These are phyloP conservation scores for Mixornis gularis DNA, from an alignment of 2,113 vertebrate genomes.

Conservation along the genomic window DNA sequence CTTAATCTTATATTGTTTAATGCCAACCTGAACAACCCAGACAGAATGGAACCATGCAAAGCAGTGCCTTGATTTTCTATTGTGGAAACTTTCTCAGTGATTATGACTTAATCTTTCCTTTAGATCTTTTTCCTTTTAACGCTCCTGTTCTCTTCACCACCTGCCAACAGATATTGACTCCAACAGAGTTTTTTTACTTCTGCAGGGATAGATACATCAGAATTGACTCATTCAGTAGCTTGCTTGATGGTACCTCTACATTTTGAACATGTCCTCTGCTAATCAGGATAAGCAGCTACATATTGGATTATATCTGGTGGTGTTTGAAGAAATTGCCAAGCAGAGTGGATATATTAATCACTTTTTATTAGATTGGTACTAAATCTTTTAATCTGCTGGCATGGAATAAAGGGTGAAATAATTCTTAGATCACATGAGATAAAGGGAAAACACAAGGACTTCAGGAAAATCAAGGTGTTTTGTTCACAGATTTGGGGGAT, in stretches of 20 bases:
- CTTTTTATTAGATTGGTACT: neutral
- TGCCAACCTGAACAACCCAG: slow-evolving; percentile 41
- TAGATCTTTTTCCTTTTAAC: neutral
- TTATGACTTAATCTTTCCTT: slow-evolving; percentile 63
- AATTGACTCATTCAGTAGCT: neutral
- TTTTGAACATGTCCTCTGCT: neutral
- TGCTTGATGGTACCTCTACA: neutral
- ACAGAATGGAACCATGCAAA: slow-evolving; percentile 60
- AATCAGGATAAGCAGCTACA: neutral
- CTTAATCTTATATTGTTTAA: slow-evolving; percentile 76
- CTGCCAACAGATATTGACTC: slow-evolving; percentile 23
- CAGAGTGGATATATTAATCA: neutral
- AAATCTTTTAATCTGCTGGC: neutral
- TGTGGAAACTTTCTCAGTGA: slow-evolving; percentile 46
- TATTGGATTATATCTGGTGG: neutral
- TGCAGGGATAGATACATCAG: neutral
- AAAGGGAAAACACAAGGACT: neutral
- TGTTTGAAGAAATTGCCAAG: neutral
- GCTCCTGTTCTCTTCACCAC: neutral
- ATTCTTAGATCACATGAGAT: neutral
- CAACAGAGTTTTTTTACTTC: neutral
- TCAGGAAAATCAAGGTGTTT: neutral
- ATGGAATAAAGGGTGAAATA: neutral
- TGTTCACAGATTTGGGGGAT: neutral
- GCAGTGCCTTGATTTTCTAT: slow-evolving; percentile 39